These are phyloP conservation scores for Thalassophryne amazonica DNA, from an alignment of 2,797 vertebrate species.

Conservation along the genomic window DNA sequence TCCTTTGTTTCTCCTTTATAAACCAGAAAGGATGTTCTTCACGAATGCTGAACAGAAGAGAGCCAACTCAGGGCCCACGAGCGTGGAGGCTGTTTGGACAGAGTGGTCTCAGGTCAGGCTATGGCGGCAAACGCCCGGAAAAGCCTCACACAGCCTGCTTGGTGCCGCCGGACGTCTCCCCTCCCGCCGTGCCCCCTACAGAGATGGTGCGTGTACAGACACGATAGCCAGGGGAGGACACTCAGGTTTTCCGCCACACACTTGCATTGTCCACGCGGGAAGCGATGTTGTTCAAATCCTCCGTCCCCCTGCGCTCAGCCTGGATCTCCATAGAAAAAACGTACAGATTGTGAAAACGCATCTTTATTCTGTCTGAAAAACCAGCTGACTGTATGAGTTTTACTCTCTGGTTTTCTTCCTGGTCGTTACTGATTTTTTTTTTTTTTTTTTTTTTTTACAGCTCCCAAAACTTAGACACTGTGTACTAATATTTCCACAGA, in stretches of 20 bases:
- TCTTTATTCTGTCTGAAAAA: conserved; percentile 44
- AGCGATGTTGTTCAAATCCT: no score
- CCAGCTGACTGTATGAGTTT: conserved; percentile 55
- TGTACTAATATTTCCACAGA: conserved; percentile 50
- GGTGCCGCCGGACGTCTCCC: conserved; percentile 35
- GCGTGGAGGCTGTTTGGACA: conserved; percentile 20
- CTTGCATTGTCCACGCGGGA: no score
- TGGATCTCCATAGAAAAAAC: conserved; percentile 21
- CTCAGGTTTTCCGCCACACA: no score
- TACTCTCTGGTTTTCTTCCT: conserved; percentile 45
- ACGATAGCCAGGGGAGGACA: conserved; percentile 31
- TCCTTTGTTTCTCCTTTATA: conserved; percentile 7
- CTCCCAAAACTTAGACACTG: conserved; percentile 38
- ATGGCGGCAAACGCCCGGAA: conserved; percentile 16
- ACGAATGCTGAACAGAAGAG: conserved; percentile 15
- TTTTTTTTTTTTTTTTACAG: conserved; percentile 40
- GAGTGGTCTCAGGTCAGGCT: conserved; percentile 41
- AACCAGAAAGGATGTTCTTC: conserved; percentile 27
- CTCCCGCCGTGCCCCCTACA: no score
- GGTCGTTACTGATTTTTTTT: conserved; percentile 6
- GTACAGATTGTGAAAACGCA: conserved; percentile 30
- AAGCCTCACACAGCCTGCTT: conserved; percentile 38
- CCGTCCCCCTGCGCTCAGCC: conserved; percentile 14
- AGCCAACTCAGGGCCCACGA: conserved; percentile 63
- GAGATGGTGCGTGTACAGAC: conserved; percentile 31